Base-by-base conservation (phyloP, 1,140 invertebrate genomes). In the Diachasmimorpha longicaudata region DNA sequence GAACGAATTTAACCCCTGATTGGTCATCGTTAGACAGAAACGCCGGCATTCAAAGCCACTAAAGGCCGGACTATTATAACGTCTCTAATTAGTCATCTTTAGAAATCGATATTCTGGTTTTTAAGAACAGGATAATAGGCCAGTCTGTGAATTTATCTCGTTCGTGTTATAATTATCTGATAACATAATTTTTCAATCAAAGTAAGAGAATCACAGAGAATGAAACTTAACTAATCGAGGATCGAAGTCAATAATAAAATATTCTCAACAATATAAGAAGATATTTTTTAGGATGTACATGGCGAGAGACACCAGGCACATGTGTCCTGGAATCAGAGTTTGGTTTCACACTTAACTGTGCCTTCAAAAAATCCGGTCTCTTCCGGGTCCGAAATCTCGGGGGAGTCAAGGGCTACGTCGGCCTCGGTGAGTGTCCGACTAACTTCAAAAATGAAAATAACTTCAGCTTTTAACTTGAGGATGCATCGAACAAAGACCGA, bases 251-350 rank as follows among this genome's bases (percentile, higher is more conserved):
- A 66, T 67, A 8, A 58, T 21, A 25, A 42, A 76, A 66, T 71
- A 25, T 36, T 21, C 14, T 21, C 67, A 76, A 73, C 11, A 46
- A n/a, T 36, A 39, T 68, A 73, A 76, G 69, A 44, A 79, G 85
- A 46, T 76, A 48, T 70, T 82, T 89, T 89, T 82, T 88, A 89
- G 88, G 86, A 77, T 88, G 85, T 80, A 88, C 87, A 76, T 89
- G 87, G 87, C 86, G 86, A 79, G 84, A 86, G 82, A 81, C 86
- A 74, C 76, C 86, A 84, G 91, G 93, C 82, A 93, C 94, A 80
- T 96, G 95, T 89, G 95, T 96, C 77, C 92, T 96, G 87, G 93
- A 95, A 87, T 96, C 95, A 81, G 95, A 96, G 88, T 96, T 95
- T 85, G 95, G 94, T 83, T 95, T 96, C 90, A 93, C 91, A 82